Conservation (phyloP, 2,888 invertebrate species). For the Dryococelus australis region DNA sequence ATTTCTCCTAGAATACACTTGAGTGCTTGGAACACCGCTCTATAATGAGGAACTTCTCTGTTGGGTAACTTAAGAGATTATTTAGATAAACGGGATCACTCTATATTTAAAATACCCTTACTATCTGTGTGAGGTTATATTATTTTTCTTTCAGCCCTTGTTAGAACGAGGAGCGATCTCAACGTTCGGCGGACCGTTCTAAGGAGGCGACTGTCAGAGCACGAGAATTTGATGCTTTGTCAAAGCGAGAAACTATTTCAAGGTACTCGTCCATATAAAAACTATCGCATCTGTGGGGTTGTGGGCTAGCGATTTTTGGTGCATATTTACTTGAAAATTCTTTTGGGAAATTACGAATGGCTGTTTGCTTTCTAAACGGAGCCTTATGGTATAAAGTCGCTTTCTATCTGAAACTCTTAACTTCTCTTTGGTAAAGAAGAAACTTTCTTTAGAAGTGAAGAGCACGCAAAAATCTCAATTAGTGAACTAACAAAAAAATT, state of each 20-base stretch:
- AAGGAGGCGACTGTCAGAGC: background rate
- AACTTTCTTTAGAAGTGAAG: background rate
- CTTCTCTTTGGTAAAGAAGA: background rate
- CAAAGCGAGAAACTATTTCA: background rate
- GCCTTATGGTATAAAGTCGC: background rate
- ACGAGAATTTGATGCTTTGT: background rate
- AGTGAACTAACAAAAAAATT: no score
- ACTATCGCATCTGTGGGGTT: conserved; percentile 8
- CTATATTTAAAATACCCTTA: background rate
- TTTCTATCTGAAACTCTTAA: background rate
- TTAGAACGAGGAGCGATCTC: background rate
- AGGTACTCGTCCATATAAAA: background rate
- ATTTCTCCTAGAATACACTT: no score
- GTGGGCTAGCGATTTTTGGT: background rate
- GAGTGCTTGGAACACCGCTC: no score
- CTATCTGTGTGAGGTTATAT: background rate
- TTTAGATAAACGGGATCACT: background rate
- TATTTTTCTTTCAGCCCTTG: conserved; percentile 4
- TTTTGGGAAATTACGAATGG: background rate
- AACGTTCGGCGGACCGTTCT: background rate
- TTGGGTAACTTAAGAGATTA: background rate
- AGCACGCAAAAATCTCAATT: background rate
- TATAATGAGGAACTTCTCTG: no score
- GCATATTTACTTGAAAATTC: background rate
- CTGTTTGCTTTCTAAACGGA: background rate